phyloP scores from a whole-genome alignment of 2,797 vertebrate species.

The Leptatherina wallacei region DNA sequence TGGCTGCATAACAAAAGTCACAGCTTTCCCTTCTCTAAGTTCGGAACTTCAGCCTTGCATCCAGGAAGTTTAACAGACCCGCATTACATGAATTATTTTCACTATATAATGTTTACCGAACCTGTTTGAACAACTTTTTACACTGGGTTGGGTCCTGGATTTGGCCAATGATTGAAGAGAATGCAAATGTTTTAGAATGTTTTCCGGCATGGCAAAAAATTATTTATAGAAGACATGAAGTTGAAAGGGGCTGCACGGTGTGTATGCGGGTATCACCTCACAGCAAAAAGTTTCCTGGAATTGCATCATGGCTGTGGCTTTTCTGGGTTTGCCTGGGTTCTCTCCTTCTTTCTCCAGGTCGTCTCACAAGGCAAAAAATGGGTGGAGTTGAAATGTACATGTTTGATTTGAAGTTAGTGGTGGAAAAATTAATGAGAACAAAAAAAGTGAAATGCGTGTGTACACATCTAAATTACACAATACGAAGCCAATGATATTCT shows the following conservation, averaged over 20 bases:
- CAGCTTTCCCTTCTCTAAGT: slow-evolving; percentile 50
- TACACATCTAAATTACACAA: slow-evolving; percentile 18
- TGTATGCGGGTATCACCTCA: too few relatives aligned
- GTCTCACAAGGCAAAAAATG: too few relatives aligned
- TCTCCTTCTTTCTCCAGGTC: too few relatives aligned
- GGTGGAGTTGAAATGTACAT: slow-evolving; percentile 7
- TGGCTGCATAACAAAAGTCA: slow-evolving; percentile 15
- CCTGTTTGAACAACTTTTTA: slow-evolving; percentile 31
- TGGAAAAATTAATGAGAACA: not conserved
- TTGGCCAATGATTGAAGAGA: not conserved
- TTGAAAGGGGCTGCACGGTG: not conserved
- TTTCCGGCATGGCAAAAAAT: not conserved
- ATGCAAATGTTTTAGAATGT: slow-evolving; percentile 3
- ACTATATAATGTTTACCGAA: slow-evolving; percentile 35
- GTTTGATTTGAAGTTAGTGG: slow-evolving; percentile 42
- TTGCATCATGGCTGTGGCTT: too few relatives aligned
- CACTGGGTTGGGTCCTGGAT: slow-evolving; percentile 16
- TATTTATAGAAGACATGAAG: not conserved
- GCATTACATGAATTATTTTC: slow-evolving; percentile 50
- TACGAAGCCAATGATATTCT: slow-evolving; percentile 31
- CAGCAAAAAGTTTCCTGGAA: too few relatives aligned
- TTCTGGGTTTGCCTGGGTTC: too few relatives aligned
- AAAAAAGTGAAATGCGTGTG: slow-evolving; percentile 42
- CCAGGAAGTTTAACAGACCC: slow-evolving; percentile 37
- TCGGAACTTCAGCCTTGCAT: slow-evolving; percentile 25